A percentile compares a stretch with the other conserved stretches of the same genome.
These are phyloP conservation scores for Spodoptera exigua DNA, from an alignment of 2,888 invertebrate species.

Conservation along the genomic window DNA sequence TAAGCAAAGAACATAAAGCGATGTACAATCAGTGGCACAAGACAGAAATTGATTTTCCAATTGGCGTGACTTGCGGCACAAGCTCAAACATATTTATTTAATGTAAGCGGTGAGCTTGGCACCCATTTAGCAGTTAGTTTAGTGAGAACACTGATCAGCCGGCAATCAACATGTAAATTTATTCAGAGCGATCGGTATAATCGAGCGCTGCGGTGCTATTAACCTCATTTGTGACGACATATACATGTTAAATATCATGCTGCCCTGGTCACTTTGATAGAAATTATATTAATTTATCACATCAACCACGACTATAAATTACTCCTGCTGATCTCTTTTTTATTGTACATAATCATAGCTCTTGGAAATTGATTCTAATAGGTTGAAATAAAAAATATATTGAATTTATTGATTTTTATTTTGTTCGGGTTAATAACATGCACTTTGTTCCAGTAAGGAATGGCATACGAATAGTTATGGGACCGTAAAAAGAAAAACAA, in stretches of 20 bases:
- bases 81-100: slow-evolving; percentile 71
- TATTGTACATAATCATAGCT: slow-evolving; percentile 18
- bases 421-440: background rate
- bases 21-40: slow-evolving; percentile 49
- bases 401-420: slow-evolving; percentile 16
- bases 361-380: slow-evolving; percentile 27
- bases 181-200: slow-evolving; percentile 85
- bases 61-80: slow-evolving; percentile 59
- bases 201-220: slow-evolving; percentile 80
- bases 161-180: slow-evolving; percentile 86
- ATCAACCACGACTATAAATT: slow-evolving; percentile 43
- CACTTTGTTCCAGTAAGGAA: too few relatives aligned
- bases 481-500: too few relatives aligned
- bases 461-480: too few relatives aligned
- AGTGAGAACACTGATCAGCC: slow-evolving; percentile 81
- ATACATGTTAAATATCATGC: slow-evolving; percentile 76
- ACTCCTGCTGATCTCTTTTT: slow-evolving; percentile 42
- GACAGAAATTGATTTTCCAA: slow-evolving; percentile 67
- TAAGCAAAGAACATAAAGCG: slow-evolving; percentile 28
- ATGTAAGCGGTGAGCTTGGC: slow-evolving; percentile 69
- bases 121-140: slow-evolving; percentile 78
- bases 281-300: slow-evolving; percentile 74
- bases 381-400: slow-evolving; percentile 12
- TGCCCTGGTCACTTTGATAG: slow-evolving; percentile 70
- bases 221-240: slow-evolving; percentile 82